These are phyloP conservation scores for Danionella cerebrum DNA, from an alignment of 2,113 vertebrate species.

Conservation along the genomic window DNA sequence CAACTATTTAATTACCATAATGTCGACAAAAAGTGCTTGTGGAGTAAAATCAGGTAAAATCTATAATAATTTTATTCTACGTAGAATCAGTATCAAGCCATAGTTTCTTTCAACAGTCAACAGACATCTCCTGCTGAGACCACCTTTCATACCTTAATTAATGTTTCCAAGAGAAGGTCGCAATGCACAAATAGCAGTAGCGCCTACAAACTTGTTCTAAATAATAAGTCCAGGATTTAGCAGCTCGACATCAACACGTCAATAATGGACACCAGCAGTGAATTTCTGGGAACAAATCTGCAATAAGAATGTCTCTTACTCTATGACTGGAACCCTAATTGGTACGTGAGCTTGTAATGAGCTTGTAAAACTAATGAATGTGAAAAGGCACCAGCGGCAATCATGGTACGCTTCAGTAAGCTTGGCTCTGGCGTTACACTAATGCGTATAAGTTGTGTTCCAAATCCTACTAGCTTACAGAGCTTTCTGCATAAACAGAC, in stretches of 20 bases:
- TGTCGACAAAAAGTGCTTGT: no score
- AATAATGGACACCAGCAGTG: background rate
- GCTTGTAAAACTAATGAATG: slow-evolving; percentile 51
- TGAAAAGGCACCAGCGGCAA: slow-evolving; percentile 22
- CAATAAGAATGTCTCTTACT: slow-evolving; percentile 2
- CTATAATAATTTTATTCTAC: no score
- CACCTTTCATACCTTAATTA: background rate
- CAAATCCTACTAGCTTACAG: background rate
- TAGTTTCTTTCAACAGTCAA: background rate
- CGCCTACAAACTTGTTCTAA: background rate
- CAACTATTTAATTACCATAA: no score
- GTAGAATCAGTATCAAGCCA: background rate
- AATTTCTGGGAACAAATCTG: background rate
- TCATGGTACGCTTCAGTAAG: background rate
- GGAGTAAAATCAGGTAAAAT: no score
- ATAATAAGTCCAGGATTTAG: background rate
- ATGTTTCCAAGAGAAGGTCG: background rate
- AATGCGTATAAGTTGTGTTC: background rate
- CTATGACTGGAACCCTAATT: slow-evolving; percentile 52
- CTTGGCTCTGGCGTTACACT: background rate
- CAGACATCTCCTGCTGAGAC: background rate
- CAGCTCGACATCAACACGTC: background rate
- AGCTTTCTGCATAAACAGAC: background rate
- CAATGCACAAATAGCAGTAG: background rate
- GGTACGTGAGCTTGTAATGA: slow-evolving; percentile 50